phyloP scores from a whole-genome alignment of 2,888 invertebrate genomes.

The Elgonia sp. region DNA sequence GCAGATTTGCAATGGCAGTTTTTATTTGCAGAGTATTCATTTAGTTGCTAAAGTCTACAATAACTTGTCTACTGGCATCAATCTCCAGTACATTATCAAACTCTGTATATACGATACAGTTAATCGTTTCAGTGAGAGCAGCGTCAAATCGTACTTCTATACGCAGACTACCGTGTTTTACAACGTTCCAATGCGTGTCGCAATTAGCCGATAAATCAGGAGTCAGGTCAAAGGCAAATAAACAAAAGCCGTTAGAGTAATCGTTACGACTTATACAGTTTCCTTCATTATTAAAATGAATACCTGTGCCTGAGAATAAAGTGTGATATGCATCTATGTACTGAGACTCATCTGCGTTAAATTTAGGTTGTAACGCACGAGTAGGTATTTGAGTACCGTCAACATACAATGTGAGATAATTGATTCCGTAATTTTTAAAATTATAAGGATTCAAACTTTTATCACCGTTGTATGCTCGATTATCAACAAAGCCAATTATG shows the following conservation, averaged over 20 bases:
- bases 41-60: conserved; percentile 8
- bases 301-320: too few species aligned
- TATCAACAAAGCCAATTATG: conserved; percentile 80
- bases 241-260: conserved; percentile 74
- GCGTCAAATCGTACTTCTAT: conserved; percentile 76
- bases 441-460: conserved; percentile 68
- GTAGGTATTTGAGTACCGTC: conserved; percentile 56
- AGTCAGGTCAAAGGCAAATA: conserved; percentile 80
- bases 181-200: conserved; percentile 73
- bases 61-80: conserved; percentile 64
- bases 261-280: conserved; percentile 65
- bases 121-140: neutral
- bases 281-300: conserved; percentile 75
- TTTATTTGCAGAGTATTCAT: conserved; percentile 10
- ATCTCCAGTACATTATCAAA: conserved; percentile 79
- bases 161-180: conserved; percentile 76
- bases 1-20: neutral
- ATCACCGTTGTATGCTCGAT: conserved; percentile 76
- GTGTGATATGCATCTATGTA: conserved; percentile 77
- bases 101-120: neutral
- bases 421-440: conserved; percentile 68
- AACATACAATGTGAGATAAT: neutral
- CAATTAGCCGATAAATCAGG: conserved; percentile 79
- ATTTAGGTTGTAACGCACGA: conserved; percentile 75
- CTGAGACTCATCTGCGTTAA: conserved; percentile 5